phyloP scores from a whole-genome alignment of 37 sponge, comb jelly and placozoan species.

The Tethya wilhelma region DNA sequence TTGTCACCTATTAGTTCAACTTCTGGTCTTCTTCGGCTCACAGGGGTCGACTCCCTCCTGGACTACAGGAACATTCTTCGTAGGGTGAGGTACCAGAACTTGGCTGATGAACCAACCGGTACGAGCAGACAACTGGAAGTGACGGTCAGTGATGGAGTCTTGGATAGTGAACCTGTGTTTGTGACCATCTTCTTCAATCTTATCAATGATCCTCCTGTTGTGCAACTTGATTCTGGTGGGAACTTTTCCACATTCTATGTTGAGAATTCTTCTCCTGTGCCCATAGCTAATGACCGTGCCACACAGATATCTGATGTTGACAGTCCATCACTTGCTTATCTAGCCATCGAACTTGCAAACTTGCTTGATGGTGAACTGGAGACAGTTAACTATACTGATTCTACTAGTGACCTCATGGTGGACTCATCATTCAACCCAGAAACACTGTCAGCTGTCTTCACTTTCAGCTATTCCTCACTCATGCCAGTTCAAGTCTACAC shows the following conservation, averaged over 20 bases:
- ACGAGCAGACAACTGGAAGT: slow-evolving; percentile 27
- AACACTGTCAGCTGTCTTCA: neutral
- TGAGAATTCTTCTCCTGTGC: slow-evolving; percentile 45
- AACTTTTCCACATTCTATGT: slow-evolving; percentile 23
- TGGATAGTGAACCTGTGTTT: slow-evolving; percentile 25
- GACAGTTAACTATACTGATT: slow-evolving; percentile 2
- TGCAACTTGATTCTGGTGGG: slow-evolving; percentile 3
- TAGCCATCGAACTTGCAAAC: slow-evolving; percentile 19
- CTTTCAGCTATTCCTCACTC: slow-evolving; percentile 9
- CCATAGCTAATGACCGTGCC: slow-evolving; percentile 21
- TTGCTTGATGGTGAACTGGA: slow-evolving; percentile 42
- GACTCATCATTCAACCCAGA: neutral
- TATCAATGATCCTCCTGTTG: slow-evolving; percentile 62
- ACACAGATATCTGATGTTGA: slow-evolving; percentile 59
- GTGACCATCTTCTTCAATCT: slow-evolving; percentile 16
- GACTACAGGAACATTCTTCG: slow-evolving; percentile 32
- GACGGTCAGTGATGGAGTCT: slow-evolving; percentile 55
- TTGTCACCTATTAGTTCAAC: neutral
- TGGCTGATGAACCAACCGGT: slow-evolving; percentile 55
- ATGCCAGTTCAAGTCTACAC: neutral
- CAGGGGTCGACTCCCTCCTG: neutral
- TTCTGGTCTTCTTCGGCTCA: neutral
- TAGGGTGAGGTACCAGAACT: slow-evolving; percentile 49
- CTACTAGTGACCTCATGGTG: slow-evolving; percentile 9
- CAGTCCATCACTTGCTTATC: slow-evolving; percentile 25